Evolutionary conservation across 2,113 vertebrate genomes (phyloP), one percentile per base, ranked within the genome.

Genomic region (Eclectus roratus): DNA sequence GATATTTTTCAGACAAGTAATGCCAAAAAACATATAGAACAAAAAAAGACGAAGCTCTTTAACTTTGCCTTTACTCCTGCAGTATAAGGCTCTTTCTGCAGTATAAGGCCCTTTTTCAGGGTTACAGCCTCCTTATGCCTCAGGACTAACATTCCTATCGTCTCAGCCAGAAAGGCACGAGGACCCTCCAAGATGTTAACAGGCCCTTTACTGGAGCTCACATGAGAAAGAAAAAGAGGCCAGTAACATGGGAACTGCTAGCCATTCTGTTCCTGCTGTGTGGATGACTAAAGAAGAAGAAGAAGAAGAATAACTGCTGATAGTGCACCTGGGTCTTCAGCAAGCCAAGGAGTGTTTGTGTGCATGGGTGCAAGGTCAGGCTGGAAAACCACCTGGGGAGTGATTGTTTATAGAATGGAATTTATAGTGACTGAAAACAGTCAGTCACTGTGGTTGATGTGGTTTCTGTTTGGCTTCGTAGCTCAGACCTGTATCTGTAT

Each of bases 81-180:
- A 23, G 24, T n/a, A 10, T 29, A 63, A 43, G 46, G 52, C 21
- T 50, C 13, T 46, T 85, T 21, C 35, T 69, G 44, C 8, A 27
- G 24, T 35, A 10, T 29, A 63, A 43, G 46, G 52, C 23, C 61
- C 13, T 46, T 85, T 65, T 56, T 52, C 52, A 44, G 21, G 44
- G 33, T 73, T 60, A 29, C 6, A 69, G 55, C 39, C n/a, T 93
- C 37, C 31, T 76, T 31, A 50, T 37, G 21, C 60, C 60, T 10
- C 0, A 11, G 28, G 18, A 60, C 24, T 35, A 41, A 43, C 3
- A 11, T 35, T 55, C 1, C 1, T 71, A 23, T 49, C 7, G 18
- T 63, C 60, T 8, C 72, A 70, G 49, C 12, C 31, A 56, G 65
- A 72, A 77, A 52, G 23, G 60, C 25, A 52, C 12, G 41, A n/a